Conservation (phyloP, 2,797 vertebrate species). For the Helicolenus hilgendorfi region DNA sequence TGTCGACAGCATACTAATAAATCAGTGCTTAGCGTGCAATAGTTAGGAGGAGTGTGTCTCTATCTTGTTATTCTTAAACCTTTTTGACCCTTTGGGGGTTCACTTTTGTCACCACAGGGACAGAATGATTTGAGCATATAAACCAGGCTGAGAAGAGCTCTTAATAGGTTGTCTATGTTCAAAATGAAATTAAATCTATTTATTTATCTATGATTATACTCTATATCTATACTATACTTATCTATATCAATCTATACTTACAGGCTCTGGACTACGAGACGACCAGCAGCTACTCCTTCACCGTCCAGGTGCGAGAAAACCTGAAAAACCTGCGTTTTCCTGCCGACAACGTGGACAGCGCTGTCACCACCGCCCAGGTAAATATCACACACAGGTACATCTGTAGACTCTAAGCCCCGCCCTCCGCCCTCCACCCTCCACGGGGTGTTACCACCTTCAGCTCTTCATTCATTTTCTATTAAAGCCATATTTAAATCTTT, state of each 20-base stretch:
- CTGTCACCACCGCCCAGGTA: constrained; percentile 84
- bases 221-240: too few species aligned
- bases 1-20: background rate
- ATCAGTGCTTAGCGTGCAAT: background rate
- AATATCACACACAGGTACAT: background rate
- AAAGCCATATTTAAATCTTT: background rate
- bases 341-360: constrained; percentile 74
- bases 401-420: background rate
- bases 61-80: background rate
- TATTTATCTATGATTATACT: too few species aligned
- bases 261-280: constrained; percentile 92
- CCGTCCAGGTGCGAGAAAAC: constrained; percentile 90
- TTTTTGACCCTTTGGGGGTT: background rate
- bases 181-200: background rate
- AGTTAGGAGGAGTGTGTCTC: background rate
- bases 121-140: background rate
- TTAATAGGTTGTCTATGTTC: background rate
- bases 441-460: background rate
- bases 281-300: constrained; percentile 86
- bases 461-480: background rate
- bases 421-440: too few species aligned
- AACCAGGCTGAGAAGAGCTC: background rate
- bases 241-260: too few species aligned
- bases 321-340: constrained; percentile 68
- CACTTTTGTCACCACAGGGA: background rate